Conservation (phyloP, 2,888 invertebrate genomes). For the Lysandra bellargus region DNA sequence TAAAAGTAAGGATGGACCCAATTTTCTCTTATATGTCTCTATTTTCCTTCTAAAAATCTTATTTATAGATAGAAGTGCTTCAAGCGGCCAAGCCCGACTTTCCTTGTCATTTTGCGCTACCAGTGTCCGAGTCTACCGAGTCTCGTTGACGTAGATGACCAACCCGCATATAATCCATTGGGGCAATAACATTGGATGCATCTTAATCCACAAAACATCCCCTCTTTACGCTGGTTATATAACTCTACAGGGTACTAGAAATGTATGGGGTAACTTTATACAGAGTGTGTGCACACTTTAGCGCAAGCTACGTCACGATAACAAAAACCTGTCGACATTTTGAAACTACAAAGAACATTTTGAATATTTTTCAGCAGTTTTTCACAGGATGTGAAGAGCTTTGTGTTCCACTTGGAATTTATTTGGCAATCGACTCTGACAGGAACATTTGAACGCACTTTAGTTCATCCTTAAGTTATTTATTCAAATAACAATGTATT, state of each 20-base stretch:
- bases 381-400: conserved; percentile 4
- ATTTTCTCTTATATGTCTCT: background rate
- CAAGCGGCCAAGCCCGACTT: background rate
- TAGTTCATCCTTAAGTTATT: background rate
- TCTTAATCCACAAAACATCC: background rate
- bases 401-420: conserved; percentile 14
- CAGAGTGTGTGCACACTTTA: conserved; percentile 3
- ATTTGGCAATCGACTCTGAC: background rate
- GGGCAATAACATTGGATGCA: background rate
- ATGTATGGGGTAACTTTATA: background rate
- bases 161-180: background rate
- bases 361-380: conserved; percentile 14
- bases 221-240: background rate
- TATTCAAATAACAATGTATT: background rate
- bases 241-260: background rate
- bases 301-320: background rate
- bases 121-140: no score
- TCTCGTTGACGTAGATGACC: no score
- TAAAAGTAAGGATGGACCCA: background rate
- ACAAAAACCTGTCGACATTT: conserved; percentile 19
- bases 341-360: conserved; percentile 18
- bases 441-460: background rate
- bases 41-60: background rate
- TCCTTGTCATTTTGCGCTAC: background rate
- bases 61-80: background rate